Evolutionary conservation across 2,113 vertebrate species (phyloP).

Genomic region (Struthidea cinerea): DNA sequence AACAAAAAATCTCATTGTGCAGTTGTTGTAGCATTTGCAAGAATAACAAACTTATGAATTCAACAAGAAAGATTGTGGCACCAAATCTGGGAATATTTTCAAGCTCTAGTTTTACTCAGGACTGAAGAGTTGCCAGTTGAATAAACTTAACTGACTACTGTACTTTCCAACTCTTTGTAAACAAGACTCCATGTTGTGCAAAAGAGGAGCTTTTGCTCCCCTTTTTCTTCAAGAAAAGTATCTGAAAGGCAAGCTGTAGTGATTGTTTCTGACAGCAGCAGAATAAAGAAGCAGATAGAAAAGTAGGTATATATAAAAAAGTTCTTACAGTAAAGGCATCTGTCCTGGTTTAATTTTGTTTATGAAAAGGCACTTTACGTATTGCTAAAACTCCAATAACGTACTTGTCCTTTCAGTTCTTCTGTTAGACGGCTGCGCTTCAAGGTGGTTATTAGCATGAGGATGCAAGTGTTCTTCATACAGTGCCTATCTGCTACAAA

Average conservation of each 20-base stretch:
- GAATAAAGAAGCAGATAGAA: conserved; percentile 19
- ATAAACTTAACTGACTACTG: background rate
- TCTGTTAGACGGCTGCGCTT: background rate
- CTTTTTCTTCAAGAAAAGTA: conserved; percentile 35
- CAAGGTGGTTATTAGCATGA: conserved; percentile 34
- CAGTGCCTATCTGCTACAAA: background rate
- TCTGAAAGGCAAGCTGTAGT: conserved; percentile 23
- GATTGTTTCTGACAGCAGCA: conserved; percentile 12
- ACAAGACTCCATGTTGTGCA: background rate
- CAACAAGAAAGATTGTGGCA: background rate
- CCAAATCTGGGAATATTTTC: background rate
- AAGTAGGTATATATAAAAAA: conserved; percentile 33
- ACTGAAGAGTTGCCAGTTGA: conserved; percentile 29
- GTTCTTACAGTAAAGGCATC: conserved; percentile 41
- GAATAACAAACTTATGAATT: background rate
- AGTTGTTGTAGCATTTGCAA: background rate
- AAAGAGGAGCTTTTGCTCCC: background rate
- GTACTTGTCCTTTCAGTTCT: conserved; percentile 18
- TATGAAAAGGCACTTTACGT: conserved; percentile 71
- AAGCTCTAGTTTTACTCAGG: conserved; percentile 10
- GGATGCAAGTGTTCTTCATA: conserved; percentile 27
- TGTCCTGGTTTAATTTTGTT: conserved; percentile 35
- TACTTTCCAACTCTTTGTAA: conserved; percentile 38
- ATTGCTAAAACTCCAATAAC: conserved; percentile 22
- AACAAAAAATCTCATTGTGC: background rate